phyloP scores from a whole-genome alignment of 2,888 invertebrate species.

The Capitulum mitella region DNA sequence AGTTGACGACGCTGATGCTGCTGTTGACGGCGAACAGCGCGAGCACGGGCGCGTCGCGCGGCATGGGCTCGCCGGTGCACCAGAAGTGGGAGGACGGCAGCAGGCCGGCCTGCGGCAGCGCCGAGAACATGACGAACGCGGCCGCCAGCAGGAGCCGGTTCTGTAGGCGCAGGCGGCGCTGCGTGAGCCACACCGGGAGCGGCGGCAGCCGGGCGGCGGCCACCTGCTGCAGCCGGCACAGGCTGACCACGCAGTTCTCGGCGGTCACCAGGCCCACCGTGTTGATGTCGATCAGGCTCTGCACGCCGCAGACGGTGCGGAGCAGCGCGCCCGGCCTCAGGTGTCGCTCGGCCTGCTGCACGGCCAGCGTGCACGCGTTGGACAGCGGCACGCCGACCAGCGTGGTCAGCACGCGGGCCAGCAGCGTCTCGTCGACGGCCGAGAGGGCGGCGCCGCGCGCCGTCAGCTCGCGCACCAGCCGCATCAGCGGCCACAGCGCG shows the following conservation, averaged over 20 bases:
- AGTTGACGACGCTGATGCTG: not conserved
- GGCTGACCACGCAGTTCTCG: not conserved
- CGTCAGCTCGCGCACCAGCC: not conserved
- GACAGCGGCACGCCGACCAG: not conserved
- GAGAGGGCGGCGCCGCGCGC: not conserved
- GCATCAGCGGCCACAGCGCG: not conserved
- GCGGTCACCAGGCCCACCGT: not conserved
- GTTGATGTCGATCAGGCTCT: not conserved
- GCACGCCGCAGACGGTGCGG: not conserved
- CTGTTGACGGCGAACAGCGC: not conserved
- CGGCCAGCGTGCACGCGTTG: not conserved
- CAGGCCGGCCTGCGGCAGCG: not conserved
- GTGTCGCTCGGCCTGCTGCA: not conserved
- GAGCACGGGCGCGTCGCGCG: not conserved
- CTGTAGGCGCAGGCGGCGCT: not conserved
- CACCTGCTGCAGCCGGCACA: conserved; percentile 8
- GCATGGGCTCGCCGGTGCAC: not conserved
- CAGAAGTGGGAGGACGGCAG: not conserved
- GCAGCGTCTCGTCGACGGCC: not conserved
- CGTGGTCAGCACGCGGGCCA: not conserved
- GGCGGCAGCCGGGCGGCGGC: not conserved
- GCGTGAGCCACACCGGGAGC: not conserved
- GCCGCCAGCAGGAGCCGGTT: not conserved
- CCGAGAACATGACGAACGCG: not conserved
- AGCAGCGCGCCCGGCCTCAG: not conserved